These are phyloP conservation scores for Coenonympha arcania DNA, from an alignment of 2,888 invertebrate genomes.

Conservation along the genomic window DNA sequence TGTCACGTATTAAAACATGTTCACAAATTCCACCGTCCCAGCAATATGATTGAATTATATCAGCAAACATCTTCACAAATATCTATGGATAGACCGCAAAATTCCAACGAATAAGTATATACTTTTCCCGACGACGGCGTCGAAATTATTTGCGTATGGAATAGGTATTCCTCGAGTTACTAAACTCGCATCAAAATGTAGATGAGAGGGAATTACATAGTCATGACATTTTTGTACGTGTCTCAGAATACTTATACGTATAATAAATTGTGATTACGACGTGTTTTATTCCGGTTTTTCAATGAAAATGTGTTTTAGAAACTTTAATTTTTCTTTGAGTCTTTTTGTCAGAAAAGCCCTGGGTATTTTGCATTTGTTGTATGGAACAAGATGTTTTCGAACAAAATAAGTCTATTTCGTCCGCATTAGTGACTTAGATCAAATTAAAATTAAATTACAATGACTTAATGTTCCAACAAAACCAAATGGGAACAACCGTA, in stretches of 20 bases:
- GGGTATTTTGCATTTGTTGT: too few species aligned
- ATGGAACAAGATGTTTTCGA: too few species aligned
- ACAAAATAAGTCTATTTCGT: too few species aligned
- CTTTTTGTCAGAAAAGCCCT: not conserved
- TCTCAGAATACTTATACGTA: slow-evolving; percentile 23
- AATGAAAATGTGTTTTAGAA: slow-evolving; percentile 10
- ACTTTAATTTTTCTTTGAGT: slow-evolving; percentile 6
- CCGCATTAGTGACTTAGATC: too few species aligned
- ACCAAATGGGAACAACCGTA: too few species aligned
- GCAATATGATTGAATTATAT: slow-evolving; percentile 12
- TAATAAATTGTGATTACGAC: slow-evolving; percentile 25
- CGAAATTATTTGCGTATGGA: slow-evolving; percentile 34
- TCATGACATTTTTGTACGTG: slow-evolving; percentile 34
- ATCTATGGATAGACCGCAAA: slow-evolving; percentile 20
- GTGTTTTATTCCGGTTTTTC: slow-evolving; percentile 21
- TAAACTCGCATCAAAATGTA: slow-evolving; percentile 38
- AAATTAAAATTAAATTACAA: too few species aligned
- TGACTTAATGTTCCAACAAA: too few species aligned
- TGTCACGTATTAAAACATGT: not conserved
- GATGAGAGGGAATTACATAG: slow-evolving; percentile 35
- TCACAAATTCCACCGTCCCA: not conserved
- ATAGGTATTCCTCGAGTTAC: slow-evolving; percentile 37
- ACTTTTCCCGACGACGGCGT: slow-evolving; percentile 13
- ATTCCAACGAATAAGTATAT: slow-evolving; percentile 10
- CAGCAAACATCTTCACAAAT: slow-evolving; percentile 12